phyloP scores from a whole-genome alignment of 2,888 invertebrate species.

The Hemicrepidius hirtus region DNA sequence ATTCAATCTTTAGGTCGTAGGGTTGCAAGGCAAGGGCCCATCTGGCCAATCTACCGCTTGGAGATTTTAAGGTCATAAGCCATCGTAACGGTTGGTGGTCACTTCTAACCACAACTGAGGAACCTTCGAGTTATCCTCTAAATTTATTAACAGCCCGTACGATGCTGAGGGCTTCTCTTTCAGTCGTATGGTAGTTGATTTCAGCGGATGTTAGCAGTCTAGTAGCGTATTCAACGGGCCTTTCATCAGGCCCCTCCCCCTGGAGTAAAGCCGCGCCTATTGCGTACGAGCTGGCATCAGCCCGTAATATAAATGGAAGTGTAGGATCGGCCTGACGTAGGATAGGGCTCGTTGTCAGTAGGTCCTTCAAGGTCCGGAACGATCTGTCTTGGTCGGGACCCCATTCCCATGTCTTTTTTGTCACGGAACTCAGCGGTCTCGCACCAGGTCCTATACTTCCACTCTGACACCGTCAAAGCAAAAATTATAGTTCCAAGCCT shows the following conservation, averaged over 20 bases:
- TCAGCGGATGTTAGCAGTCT: slow-evolving; percentile 58
- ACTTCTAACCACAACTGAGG: slow-evolving; percentile 65
- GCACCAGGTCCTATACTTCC: too few species aligned
- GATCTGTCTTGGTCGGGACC: slow-evolving; percentile 43
- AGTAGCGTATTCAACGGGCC: slow-evolving; percentile 61
- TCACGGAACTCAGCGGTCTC: slow-evolving; percentile 49
- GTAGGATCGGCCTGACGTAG: too few species aligned
- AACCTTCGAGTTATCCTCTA: slow-evolving; percentile 67
- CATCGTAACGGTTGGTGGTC: slow-evolving; percentile 73
- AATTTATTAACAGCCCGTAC: slow-evolving; percentile 67
- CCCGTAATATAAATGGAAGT: too few species aligned
- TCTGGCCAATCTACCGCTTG: slow-evolving; percentile 66
- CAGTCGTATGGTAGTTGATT: slow-evolving; percentile 58
- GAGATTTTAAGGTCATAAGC: slow-evolving; percentile 64
- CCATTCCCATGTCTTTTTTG: slow-evolving; percentile 43
- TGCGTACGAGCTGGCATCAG: too few species aligned
- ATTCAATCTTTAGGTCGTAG: too few species aligned
- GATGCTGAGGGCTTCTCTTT: slow-evolving; percentile 57
- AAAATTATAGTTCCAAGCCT: too few species aligned
- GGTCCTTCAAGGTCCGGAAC: slow-evolving; percentile 53
- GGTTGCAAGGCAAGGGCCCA: too few species aligned
- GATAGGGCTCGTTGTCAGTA: slow-evolving; percentile 56
- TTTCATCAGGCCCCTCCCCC: too few species aligned
- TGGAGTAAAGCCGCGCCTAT: slow-evolving; percentile 54
- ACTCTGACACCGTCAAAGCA: too few species aligned